Evolutionary conservation across 2,888 invertebrate genomes (phyloP).

Genomic region (Pilophorus perplexus): DNA sequence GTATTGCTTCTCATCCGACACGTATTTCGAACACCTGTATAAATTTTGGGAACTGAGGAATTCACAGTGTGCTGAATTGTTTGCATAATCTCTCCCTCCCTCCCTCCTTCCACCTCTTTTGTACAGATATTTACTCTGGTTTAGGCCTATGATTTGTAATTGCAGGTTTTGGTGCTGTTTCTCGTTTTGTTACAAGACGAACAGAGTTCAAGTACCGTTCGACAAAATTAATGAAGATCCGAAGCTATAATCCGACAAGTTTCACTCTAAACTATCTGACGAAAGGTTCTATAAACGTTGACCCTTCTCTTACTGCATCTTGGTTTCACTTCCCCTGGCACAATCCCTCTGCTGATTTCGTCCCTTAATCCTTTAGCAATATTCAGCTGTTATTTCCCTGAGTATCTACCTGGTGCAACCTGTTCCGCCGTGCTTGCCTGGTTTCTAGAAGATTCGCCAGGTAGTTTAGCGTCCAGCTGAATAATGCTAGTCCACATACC

Average conservation of each 20-base stretch:
- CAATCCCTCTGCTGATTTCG: background rate
- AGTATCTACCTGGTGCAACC: too few species aligned
- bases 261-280: background rate
- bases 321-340: background rate
- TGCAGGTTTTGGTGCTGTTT: slow-evolving; percentile 30
- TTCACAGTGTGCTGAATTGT: background rate
- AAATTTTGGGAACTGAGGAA: background rate
- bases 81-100: background rate
- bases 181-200: slow-evolving; percentile 26
- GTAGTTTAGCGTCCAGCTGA: too few species aligned
- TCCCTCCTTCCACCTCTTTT: too few species aligned
- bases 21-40: background rate
- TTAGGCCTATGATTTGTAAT: slow-evolving; percentile 20
- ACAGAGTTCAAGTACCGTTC: slow-evolving; percentile 26
- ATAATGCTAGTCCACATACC: too few species aligned
- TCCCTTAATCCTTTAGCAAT: too few species aligned
- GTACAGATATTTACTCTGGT: slow-evolving; percentile 9
- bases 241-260: background rate
- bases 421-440: too few species aligned
- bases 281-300: slow-evolving; percentile 11
- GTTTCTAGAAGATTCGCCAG: too few species aligned
- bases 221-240: slow-evolving; percentile 20
- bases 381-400: too few species aligned
- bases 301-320: slow-evolving; percentile 19
- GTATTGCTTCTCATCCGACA: background rate